These are phyloP conservation scores for Nesogale talazaci DNA, from an alignment of 2,113 vertebrate genomes.

Conservation along the genomic window DNA sequence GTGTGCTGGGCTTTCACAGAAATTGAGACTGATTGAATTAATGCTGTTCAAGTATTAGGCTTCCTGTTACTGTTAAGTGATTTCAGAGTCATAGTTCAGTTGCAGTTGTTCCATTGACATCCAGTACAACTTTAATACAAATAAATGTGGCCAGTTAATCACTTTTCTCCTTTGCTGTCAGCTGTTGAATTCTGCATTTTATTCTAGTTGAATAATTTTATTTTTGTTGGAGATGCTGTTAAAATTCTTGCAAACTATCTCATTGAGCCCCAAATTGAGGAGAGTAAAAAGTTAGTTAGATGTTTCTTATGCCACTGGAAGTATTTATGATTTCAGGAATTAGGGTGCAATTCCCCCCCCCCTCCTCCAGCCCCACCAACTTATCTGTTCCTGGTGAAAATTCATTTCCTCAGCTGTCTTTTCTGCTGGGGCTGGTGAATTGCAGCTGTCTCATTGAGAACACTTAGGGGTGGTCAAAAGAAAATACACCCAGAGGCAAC, in stretches of 20 bases:
- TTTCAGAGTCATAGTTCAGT: neutral
- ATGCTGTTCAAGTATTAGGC: neutral
- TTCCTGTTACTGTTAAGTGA: neutral
- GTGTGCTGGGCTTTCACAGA: neutral
- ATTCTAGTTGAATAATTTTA: slow-evolving; percentile 30
- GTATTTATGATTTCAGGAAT: neutral
- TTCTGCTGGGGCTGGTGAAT: neutral
- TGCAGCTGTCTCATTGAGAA: neutral
- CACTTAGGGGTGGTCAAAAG: neutral
- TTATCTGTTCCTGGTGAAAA: neutral
- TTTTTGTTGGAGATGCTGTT: neutral
- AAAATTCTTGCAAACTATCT: neutral
- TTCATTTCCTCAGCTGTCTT: neutral
- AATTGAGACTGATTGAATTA: neutral
- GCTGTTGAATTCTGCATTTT: neutral
- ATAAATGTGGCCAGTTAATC: slow-evolving; percentile 14
- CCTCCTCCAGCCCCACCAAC: too few species aligned
- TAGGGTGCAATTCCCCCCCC: neutral
- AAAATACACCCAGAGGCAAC: neutral
- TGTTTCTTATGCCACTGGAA: neutral
- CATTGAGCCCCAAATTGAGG: neutral
- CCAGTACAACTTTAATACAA: neutral
- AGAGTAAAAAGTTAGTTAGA: neutral
- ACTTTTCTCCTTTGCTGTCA: neutral
- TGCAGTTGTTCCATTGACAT: neutral